Conservation (phyloP, 2,797 vertebrate genomes). For the Limnodromus scolopaceus region DNA sequence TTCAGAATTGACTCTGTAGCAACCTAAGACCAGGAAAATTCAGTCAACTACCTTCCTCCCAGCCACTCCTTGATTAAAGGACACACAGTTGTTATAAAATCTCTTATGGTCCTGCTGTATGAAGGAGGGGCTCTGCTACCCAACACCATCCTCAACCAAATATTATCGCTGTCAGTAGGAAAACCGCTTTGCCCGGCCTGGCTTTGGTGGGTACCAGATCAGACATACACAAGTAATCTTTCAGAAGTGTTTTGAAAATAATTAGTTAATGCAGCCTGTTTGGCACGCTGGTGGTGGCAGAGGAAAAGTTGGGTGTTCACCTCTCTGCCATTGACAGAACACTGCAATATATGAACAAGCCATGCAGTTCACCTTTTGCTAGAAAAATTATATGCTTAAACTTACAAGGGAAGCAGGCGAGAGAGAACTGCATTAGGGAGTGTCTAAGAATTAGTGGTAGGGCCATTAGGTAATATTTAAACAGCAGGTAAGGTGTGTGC, state of each 20-base stretch:
- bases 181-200: neutral
- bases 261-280: neutral
- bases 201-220: neutral
- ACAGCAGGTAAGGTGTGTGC: neutral
- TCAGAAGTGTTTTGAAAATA: neutral
- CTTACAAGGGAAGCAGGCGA: neutral
- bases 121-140: neutral
- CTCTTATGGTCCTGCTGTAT: neutral
- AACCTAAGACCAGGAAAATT: neutral
- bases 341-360: neutral
- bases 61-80: neutral
- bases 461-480: neutral
- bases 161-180: neutral
- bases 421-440: neutral
- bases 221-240: rapidly evolving
- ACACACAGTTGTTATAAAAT: neutral
- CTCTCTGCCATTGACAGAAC: neutral
- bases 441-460: neutral
- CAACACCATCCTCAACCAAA: neutral
- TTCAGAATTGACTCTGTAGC: neutral
- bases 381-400: neutral
- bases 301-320: neutral
- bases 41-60: neutral
- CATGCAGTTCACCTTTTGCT: neutral
- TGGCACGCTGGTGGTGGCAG: rapidly evolving